A percentile compares a stretch with the other conserved stretches of the same genome.
These are phyloP conservation scores for Torymus tubicola DNA, from an alignment of 2,888 invertebrate species.

Conservation along the genomic window DNA sequence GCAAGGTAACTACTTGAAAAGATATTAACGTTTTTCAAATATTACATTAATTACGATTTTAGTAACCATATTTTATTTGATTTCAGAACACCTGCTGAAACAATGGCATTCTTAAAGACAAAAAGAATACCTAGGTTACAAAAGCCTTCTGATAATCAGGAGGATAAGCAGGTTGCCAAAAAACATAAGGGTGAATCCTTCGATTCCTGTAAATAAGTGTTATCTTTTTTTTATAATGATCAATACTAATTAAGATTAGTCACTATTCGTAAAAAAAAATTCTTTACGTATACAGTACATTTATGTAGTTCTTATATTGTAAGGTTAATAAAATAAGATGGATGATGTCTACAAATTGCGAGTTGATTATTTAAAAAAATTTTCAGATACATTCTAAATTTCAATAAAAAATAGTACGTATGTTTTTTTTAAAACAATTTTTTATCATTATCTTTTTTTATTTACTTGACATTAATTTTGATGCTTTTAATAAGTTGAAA, in stretches of 20 bases:
- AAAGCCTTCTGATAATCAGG: conserved; percentile 67
- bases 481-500: neutral
- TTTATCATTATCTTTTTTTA: neutral
- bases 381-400: no score
- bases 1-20: conserved; percentile 9
- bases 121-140: conserved; percentile 71
- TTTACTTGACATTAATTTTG: neutral
- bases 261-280: conserved; percentile 60
- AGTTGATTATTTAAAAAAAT: no score
- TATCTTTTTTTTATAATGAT: conserved; percentile 65
- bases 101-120: conserved; percentile 69
- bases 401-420: no score
- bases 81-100: conserved; percentile 67
- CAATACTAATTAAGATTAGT: conserved; percentile 62
- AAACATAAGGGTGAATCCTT: conserved; percentile 72
- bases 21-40: no score
- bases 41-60: neutral
- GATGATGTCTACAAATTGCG: conserved; percentile 44
- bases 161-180: conserved; percentile 67
- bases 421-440: neutral
- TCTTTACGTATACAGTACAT: conserved; percentile 72
- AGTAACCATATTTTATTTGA: neutral
- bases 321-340: conserved; percentile 71
- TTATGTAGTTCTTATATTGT: conserved; percentile 74
- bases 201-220: conserved; percentile 75